phyloP scores from a whole-genome alignment of 2,113 vertebrate genomes.

The Donacobius atricapilla region DNA sequence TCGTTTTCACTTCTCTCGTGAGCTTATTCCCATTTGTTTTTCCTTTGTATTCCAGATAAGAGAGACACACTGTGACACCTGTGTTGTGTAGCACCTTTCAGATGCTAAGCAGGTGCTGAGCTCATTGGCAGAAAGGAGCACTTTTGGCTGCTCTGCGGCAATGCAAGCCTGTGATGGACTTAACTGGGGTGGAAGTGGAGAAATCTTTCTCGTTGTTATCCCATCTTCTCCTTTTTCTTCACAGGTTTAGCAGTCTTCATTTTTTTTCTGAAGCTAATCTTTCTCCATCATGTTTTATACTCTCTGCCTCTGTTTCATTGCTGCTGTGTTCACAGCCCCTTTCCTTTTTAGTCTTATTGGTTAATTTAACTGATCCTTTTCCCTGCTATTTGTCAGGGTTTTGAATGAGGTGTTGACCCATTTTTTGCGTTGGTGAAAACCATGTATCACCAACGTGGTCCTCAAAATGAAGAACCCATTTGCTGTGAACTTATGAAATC shows the following conservation, averaged over 20 bases:
- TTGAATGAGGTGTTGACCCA: neutral
- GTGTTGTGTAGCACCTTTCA: neutral
- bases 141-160: neutral
- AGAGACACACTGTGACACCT: neutral
- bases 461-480: neutral
- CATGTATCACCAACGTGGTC: fast-evolving
- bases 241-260: neutral
- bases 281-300: neutral
- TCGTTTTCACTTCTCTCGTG: conserved; percentile 6
- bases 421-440: neutral
- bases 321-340: neutral
- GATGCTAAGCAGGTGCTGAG: neutral
- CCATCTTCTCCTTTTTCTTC: neutral
- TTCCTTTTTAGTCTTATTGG: neutral
- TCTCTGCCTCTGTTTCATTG: neutral
- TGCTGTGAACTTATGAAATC: neutral
- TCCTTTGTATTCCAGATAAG: neutral
- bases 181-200: neutral
- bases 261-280: neutral
- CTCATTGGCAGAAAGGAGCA: neutral
- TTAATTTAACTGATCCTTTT: neutral
- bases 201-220: neutral
- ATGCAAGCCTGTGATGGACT: neutral
- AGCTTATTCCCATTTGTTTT: conserved; percentile 17
- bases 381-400: neutral